phyloP scores from a whole-genome alignment of 2,888 invertebrate genomes.

The Synergus umbraculus region DNA sequence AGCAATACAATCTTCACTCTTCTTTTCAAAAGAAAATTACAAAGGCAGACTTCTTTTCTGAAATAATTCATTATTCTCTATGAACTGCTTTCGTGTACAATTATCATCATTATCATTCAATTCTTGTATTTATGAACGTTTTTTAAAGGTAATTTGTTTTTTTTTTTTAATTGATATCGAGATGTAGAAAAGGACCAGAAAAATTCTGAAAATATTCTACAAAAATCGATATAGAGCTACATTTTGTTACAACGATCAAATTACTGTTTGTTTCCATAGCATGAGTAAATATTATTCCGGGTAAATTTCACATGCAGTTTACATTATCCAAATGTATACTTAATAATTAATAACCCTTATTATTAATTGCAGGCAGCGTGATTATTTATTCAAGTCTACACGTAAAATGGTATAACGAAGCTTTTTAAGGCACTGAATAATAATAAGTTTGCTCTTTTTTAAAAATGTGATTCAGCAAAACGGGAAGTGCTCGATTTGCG shows the following conservation, averaged over 20 bases:
- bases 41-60: neutral
- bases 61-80: neutral
- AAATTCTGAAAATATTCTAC: too few relatives aligned
- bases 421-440: neutral
- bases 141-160: too few relatives aligned
- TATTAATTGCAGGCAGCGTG: neutral
- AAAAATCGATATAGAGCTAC: too few relatives aligned
- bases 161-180: too few relatives aligned
- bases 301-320: neutral
- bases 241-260: neutral
- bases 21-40: neutral
- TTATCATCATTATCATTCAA: neutral
- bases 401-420: neutral
- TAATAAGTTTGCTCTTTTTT: neutral
- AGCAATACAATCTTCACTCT: neutral
- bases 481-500: conserved; percentile 9
- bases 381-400: neutral
- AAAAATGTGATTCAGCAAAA: neutral
- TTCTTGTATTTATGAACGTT: neutral
- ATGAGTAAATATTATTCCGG: neutral
- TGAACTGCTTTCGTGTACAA: neutral
- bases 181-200: too few relatives aligned
- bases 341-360: neutral
- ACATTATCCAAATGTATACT: neutral
- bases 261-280: neutral